Percentiles rank a stretch among this genome's conserved stretches.
phyloP scores from a whole-genome alignment of 2,797 vertebrate genomes.

The Nyctalus aviator region DNA sequence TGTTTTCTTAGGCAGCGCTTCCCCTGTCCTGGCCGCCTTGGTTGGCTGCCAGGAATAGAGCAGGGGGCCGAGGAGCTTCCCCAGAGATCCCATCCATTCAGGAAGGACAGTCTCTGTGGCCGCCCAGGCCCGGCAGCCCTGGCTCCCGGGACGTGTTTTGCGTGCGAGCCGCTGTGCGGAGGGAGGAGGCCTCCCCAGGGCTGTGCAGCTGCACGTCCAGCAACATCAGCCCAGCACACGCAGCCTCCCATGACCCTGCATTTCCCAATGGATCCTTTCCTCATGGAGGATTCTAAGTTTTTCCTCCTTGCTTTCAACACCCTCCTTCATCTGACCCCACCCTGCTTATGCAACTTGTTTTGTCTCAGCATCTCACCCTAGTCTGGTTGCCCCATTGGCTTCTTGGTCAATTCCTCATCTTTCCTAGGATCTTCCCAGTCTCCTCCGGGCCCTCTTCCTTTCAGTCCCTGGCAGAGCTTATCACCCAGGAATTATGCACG shows the following conservation, averaged over 20 bases:
- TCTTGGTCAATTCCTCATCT: background rate
- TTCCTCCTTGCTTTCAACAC: background rate
- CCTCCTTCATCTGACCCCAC: background rate
- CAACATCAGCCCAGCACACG: background rate
- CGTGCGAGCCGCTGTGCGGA: background rate
- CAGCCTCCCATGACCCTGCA: background rate
- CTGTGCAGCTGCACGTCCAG: background rate
- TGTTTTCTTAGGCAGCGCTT: constrained; percentile 46
- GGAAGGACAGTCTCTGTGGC: background rate
- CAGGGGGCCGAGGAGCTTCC: constrained; percentile 22
- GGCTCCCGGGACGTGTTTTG: background rate
- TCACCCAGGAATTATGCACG: too few relatives aligned
- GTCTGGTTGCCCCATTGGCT: background rate
- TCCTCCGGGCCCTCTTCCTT: background rate
- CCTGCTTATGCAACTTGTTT: constrained; percentile 60
- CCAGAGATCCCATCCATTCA: background rate
- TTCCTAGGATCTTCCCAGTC: background rate
- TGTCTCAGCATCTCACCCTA: background rate
- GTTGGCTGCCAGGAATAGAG: constrained; percentile 45
- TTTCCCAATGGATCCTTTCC: constrained; percentile 38
- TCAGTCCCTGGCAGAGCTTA: too few relatives aligned
- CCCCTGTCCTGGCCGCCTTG: background rate
- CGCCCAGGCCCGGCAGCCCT: background rate
- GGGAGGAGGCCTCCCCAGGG: background rate
- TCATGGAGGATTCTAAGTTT: background rate